These are phyloP conservation scores for Pachyuromys duprasi DNA, from an alignment of 2,797 vertebrate species.

Conservation along the genomic window DNA sequence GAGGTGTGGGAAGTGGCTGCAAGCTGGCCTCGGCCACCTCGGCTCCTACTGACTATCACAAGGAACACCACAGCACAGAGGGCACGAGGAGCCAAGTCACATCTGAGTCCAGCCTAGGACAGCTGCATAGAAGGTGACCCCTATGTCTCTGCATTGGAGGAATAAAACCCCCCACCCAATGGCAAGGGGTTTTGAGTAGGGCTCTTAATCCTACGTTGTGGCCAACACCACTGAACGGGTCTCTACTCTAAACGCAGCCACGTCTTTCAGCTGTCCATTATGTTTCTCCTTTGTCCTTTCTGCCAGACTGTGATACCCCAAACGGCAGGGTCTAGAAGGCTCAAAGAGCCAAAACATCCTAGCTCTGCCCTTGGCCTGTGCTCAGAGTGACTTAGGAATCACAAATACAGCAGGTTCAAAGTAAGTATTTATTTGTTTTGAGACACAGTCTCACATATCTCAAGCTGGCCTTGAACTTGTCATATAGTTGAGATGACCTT, in stretches of 20 bases:
- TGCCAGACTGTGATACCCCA: neutral
- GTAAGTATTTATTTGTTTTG: neutral
- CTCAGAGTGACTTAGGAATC: constrained; percentile 19
- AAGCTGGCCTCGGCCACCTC: neutral
- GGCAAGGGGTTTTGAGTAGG: neutral
- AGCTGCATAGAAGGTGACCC: neutral
- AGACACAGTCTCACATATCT: neutral
- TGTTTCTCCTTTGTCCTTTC: constrained; percentile 25
- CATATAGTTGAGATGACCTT: neutral
- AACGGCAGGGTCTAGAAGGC: constrained; percentile 13
- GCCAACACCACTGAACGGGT: neutral
- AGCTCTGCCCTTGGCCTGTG: neutral
- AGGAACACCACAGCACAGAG: constrained; percentile 1
- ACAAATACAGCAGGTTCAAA: neutral
- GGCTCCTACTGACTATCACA: neutral
- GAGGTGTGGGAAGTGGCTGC: neutral
- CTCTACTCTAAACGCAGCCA: neutral
- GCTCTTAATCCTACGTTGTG: neutral
- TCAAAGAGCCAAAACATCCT: constrained; percentile 32
- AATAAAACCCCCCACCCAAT: neutral
- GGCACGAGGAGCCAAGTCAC: neutral
- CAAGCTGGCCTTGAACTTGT: neutral
- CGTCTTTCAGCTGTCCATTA: neutral
- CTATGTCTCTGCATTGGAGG: neutral
- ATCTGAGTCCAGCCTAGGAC: neutral